Evolutionary conservation across 2,797 vertebrate genomes (phyloP), one percentile per base, ranked within the genome.

Genomic region (Pyrocephalus nanus): DNA sequence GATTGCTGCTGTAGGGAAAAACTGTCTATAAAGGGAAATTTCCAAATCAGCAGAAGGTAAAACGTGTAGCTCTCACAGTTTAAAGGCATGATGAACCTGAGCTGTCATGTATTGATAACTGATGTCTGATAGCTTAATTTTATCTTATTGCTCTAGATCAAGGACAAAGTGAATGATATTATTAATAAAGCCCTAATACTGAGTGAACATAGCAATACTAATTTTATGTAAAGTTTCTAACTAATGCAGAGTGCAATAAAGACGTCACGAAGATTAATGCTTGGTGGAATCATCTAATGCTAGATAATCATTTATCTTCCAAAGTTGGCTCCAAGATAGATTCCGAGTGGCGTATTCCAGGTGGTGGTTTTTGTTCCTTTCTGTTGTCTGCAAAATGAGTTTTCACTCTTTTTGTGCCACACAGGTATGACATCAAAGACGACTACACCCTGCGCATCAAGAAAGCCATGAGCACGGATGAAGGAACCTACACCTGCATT

Each of bases 401-500:
- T 94, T 27, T 79, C 55, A 23, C 50, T 73, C 32, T 75, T 27
- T 34, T 78, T 38, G 58, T 92, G 43, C 93, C 79, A 50, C 51
- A 6, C 97, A 99, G 99, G 97, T 99, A 99, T 30, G 99, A 99
- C 96, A 99, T 99, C 97, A 99, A 99, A 96, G 99, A 99, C 15
- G 99, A 99, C 95, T 99, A 99, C 60, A 98, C 99, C 27, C 97
- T 99, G 97, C 98, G 99, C 88, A 98, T 99, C 95, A 99, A 99
- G 98, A 99, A 99, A 95, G 98, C 99, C 6, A 84, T 96, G 61
- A 97, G 98, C 55, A 95, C 95, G 3, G 99, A 99, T 23, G 99
- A 99, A 89, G 99, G 99, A 51, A 98, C 98, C 8, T 99, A 98
- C 92, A 98, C 98, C 77, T 99, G 99, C 50, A 98, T 99, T 84